Percentiles rank a stretch among this genome's conserved stretches.
Conservation (phyloP, 1,140 invertebrate species). For the Trypoxylus dichotomus region DNA sequence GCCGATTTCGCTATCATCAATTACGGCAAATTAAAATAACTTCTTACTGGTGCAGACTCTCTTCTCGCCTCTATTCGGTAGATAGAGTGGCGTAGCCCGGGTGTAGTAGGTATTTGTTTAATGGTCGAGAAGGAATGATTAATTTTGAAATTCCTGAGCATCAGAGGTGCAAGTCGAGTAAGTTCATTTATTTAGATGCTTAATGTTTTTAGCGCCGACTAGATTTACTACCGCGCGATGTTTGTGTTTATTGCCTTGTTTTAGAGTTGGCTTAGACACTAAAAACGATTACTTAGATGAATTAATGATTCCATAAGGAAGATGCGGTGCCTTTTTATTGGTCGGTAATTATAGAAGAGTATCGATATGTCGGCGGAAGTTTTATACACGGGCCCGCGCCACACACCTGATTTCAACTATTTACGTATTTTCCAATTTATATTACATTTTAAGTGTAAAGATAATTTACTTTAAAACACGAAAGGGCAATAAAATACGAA, state of each 20-base stretch:
- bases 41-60: background rate
- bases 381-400: background rate
- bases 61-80: background rate
- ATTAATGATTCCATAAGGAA: constrained; percentile 6
- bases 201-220: constrained; percentile 23
- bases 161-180: constrained; percentile 5
- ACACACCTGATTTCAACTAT: background rate
- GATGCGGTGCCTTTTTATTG: background rate
- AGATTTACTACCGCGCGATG: constrained; percentile 11
- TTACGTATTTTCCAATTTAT: background rate
- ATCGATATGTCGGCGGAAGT: constrained; percentile 5
- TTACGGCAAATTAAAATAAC: constrained; percentile 22
- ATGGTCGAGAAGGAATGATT: constrained; percentile 23
- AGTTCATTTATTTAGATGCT: constrained; percentile 24
- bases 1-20: constrained; percentile 13
- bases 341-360: constrained; percentile 17
- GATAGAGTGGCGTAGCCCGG: background rate
- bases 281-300: constrained; percentile 19
- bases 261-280: constrained; percentile 8
- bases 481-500: background rate
- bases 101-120: constrained; percentile 12
- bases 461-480: background rate
- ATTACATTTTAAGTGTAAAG: background rate
- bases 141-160: constrained; percentile 17
- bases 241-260: constrained; percentile 22